Base-by-base conservation (phyloP, 2,113 vertebrate genomes). In the Oreocharis arfaki region DNA sequence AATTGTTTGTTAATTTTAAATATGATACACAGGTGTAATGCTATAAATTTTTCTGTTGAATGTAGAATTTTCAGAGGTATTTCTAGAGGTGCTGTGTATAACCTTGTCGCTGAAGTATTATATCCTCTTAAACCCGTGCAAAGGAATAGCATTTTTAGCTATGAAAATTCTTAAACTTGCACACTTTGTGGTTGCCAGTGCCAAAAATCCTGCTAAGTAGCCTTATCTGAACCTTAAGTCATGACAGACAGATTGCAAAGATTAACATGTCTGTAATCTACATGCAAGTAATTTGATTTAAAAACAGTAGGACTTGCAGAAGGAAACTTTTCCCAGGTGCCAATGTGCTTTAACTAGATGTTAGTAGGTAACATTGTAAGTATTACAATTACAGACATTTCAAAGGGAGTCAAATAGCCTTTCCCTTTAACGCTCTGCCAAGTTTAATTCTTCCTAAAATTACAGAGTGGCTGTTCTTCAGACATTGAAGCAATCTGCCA, bases 371-470 rank as follows among this genome's bases (percentile, higher is more conserved):
- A 63, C 2, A 1, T 13, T 88, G 44, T n/a, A 94, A 88, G 85
- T 76, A 73, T 89, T 95, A 65, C 27, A 63, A 19, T 67, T 85
- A 30, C 14, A 85, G 11, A 63, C 13, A 28, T 93, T 89, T 95
- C 89, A 96, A 95, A 97, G n/a, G 50, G 33, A 96, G 46, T 89
- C 57, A 93, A 94, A 95, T 73, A 87, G 33, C 37, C 70, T 82
- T 81, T 89, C 37, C 26, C 85, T 95, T 94, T 87, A 79, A 87
- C 77, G n/a, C 20, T 92, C 57, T 85, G 59, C 67, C 91, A 93
- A 85, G 28, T 77, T 80, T 89, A 83, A 52, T 93, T 89, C 59
- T 91, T 94, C 67, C 37, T 84, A 39, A 89, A 95, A 92, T 90
- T 64, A 83, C 82, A 97, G 74, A 63, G 65, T 89, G 79, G 59